Percentiles rank a stretch among this genome's conserved stretches.
Evolutionary conservation across 2,888 invertebrate genomes (phyloP).

Genomic region (Hemistola chrysoprasaria): DNA sequence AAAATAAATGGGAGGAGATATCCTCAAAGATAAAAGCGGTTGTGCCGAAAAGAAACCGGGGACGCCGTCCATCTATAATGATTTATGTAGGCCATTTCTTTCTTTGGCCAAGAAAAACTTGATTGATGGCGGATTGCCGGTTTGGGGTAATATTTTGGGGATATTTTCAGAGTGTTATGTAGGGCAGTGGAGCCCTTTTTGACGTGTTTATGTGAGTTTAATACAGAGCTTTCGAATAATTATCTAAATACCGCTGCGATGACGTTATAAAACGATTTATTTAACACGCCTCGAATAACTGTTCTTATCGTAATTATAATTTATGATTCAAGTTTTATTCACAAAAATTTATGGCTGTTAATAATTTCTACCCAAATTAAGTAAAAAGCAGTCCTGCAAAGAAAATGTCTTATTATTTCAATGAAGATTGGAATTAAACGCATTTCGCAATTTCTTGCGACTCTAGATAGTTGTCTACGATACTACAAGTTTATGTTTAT

Average conservation of each 20-base stretch:
- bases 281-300: too few relatives aligned
- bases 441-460: neutral
- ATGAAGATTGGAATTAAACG: slow-evolving; percentile 14
- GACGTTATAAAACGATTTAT: too few relatives aligned
- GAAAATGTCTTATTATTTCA: slow-evolving; percentile 1
- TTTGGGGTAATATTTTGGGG: slow-evolving; percentile 52
- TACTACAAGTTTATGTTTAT: slow-evolving; percentile 5
- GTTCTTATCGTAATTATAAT: too few relatives aligned
- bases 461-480: slow-evolving; percentile 22
- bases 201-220: slow-evolving; percentile 10
- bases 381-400: too few relatives aligned
- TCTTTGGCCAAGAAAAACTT: slow-evolving; percentile 54
- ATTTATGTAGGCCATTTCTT: slow-evolving; percentile 71
- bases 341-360: too few relatives aligned
- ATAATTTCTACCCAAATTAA: too few relatives aligned
- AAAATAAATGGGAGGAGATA: slow-evolving; percentile 27
- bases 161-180: slow-evolving; percentile 34
- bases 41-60: slow-evolving; percentile 46
- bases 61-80: slow-evolving; percentile 63
- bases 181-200: slow-evolving; percentile 30
- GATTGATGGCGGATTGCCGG: slow-evolving; percentile 66
- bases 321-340: too few relatives aligned
- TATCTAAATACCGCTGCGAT: too few relatives aligned
- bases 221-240: too few relatives aligned
- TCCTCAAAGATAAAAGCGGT: slow-evolving; percentile 46